phyloP scores from a whole-genome alignment of 1,140 invertebrate genomes.

The Sesamia nonagrioides region DNA sequence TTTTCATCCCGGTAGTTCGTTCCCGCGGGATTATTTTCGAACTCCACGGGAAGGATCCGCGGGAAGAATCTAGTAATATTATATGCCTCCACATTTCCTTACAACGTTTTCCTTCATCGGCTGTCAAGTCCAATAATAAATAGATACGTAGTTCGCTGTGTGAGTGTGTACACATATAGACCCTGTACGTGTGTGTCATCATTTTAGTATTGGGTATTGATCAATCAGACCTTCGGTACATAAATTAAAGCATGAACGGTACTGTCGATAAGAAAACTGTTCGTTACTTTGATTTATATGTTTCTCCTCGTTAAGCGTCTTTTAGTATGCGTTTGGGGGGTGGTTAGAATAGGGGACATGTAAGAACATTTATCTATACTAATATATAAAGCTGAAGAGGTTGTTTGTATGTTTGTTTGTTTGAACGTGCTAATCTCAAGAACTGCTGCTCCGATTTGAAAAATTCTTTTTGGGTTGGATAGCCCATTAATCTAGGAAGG shows the following conservation, averaged over 20 bases:
- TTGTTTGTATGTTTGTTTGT: too few species aligned
- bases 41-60: too few species aligned
- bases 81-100: not conserved
- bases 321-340: slow-evolving; percentile 4
- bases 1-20: too few species aligned
- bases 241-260: slow-evolving; percentile 49
- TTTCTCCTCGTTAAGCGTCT: slow-evolving; percentile 1
- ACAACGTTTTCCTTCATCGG: not conserved
- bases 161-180: slow-evolving; percentile 34
- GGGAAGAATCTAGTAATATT: too few species aligned
- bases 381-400: too few species aligned
- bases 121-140: not conserved
- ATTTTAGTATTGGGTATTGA: slow-evolving; percentile 71
- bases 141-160: not conserved
- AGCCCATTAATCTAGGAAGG: too few species aligned
- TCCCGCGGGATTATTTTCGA: too few species aligned
- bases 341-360: not conserved
- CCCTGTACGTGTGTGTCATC: slow-evolving; percentile 57
- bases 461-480: too few species aligned
- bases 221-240: slow-evolving; percentile 72
- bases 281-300: slow-evolving; percentile 21
- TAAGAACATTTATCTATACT: not conserved
- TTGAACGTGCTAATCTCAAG: too few species aligned
- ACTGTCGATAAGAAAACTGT: slow-evolving; percentile 30
- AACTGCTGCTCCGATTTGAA: too few species aligned